Base-by-base conservation (phyloP, 1,140 invertebrate species). In the Drosophila gunungcola region DNA sequence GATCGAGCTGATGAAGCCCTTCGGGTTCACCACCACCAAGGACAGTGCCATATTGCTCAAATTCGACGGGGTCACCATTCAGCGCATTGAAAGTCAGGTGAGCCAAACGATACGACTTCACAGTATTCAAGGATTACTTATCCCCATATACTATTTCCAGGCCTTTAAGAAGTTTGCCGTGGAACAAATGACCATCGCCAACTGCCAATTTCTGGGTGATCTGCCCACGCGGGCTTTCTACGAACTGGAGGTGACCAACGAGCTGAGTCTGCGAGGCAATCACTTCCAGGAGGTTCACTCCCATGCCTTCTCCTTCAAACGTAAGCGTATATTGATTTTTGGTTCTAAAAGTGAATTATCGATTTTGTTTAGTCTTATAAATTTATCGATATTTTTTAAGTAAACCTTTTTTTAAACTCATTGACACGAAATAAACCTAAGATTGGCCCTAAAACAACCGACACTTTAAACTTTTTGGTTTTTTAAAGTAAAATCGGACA, bases 91-190 rank as follows among this genome's bases (percentile, higher is more conserved):
- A 73, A 94, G 94, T 27, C 95, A 96, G 86, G 91, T 92, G 52
- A 65, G 69, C 21, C 3, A 2, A 3, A n/a, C 0, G 11, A 6
- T 10, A 4, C 4, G 4, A 46, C 9, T 25, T 21, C 12, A 3
- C 2, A 4, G 0, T 2, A 13, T 10, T 11, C 5, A 2, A 25
- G 10, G 12, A 16, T n/a, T 29, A 27, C 11, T 41, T 10, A 27
- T 34, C 25, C 0, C n/a, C 3, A 46, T 9, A 12, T 34, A 6
- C 0, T 6, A 3, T 41, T 36, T 42, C 6, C 25, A 92, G 89
- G 94, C 96, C 2, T 96, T 97, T 77, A 97, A 97, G 64, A 96
- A 96, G 90, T 96, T 97, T 82, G 94, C 94, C 32, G 94, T 95
- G 0, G 93, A 94, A 34, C 94, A 94, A 68, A 93, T 96, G 73